These are phyloP conservation scores for Tachypleus tridentatus DNA, from an alignment of 1,140 invertebrate species.

Conservation along the genomic window DNA sequence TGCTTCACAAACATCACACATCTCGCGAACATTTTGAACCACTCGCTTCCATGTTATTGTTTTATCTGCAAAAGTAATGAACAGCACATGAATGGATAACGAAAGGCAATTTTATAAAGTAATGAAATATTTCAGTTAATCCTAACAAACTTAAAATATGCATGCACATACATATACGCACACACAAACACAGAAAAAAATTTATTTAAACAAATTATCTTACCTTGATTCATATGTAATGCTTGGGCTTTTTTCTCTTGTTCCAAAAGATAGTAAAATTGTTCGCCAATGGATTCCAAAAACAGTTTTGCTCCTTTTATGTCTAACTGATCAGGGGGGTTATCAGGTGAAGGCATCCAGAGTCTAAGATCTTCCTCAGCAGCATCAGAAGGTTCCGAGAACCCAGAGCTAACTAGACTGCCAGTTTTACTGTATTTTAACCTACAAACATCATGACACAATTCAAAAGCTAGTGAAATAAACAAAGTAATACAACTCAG, in stretches of 20 bases:
- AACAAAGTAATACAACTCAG: neutral
- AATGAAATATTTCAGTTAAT: too few relatives aligned
- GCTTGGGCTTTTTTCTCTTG: constrained; percentile 74
- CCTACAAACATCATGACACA: neutral
- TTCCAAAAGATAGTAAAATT: constrained; percentile 86
- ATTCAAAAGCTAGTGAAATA: too few relatives aligned
- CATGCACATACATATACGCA: too few relatives aligned
- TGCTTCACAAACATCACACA: constrained; percentile 97
- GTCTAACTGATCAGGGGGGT: constrained; percentile 58
- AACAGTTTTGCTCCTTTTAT: constrained; percentile 79
- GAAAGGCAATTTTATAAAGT: too few relatives aligned
- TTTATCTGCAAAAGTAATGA: constrained; percentile 36
- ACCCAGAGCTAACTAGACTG: constrained; percentile 77
- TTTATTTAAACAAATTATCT: neutral
- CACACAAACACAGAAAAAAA: too few relatives aligned
- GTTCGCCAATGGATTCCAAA: constrained; percentile 79
- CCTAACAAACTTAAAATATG: too few relatives aligned
- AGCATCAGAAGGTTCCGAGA: constrained; percentile 80
- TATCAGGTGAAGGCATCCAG: constrained; percentile 50
- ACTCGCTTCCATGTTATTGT: constrained; percentile 82
- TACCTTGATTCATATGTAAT: constrained; percentile 52
- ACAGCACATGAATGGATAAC: neutral
- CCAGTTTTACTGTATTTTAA: constrained; percentile 79
- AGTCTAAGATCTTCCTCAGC: constrained; percentile 75
- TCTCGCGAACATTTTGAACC: constrained; percentile 88